Conservation (phyloP, 2,888 invertebrate genomes). For the Cryptocheilus praepositus region DNA sequence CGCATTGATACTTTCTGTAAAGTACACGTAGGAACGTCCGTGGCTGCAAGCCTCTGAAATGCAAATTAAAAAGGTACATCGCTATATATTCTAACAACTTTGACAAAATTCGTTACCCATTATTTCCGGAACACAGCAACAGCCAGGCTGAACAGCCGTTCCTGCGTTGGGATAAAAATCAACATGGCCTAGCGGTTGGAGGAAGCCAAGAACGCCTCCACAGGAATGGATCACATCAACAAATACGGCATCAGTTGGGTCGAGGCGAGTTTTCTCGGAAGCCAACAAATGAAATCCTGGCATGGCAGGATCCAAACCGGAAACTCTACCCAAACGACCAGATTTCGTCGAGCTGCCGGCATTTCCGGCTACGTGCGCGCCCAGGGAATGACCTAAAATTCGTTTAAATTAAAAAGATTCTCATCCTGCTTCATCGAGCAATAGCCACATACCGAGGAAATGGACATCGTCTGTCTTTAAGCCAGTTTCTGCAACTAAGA, state of each 20-base stretch:
- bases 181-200: conserved; percentile 68
- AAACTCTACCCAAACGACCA: conserved; percentile 73
- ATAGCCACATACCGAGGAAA: conserved; percentile 71
- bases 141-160: conserved; percentile 72
- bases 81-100: not conserved
- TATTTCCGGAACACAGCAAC: conserved; percentile 70
- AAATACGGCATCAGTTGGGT: conserved; percentile 69
- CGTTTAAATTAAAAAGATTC: conserved; percentile 1
- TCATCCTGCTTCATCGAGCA: conserved; percentile 13
- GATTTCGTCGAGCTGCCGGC: conserved; percentile 58
- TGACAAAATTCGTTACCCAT: conserved; percentile 56
- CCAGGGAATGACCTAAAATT: conserved; percentile 69
- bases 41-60: conserved; percentile 75
- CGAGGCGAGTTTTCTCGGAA: conserved; percentile 62
- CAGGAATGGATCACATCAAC: conserved; percentile 74
- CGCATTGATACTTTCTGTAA: conserved; percentile 75
- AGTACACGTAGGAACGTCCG: conserved; percentile 74
- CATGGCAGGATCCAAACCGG: conserved; percentile 75
- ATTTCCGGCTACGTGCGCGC: conserved; percentile 73
- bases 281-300: conserved; percentile 70
- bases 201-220: conserved; percentile 71
- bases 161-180: conserved; percentile 75
- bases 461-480: conserved; percentile 69
- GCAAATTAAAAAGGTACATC: not conserved
- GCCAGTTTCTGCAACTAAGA: conserved; percentile 67